Evolutionary conservation across 2,888 invertebrate genomes (phyloP).

Genomic region (Himalopsyche kuldschensis): DNA sequence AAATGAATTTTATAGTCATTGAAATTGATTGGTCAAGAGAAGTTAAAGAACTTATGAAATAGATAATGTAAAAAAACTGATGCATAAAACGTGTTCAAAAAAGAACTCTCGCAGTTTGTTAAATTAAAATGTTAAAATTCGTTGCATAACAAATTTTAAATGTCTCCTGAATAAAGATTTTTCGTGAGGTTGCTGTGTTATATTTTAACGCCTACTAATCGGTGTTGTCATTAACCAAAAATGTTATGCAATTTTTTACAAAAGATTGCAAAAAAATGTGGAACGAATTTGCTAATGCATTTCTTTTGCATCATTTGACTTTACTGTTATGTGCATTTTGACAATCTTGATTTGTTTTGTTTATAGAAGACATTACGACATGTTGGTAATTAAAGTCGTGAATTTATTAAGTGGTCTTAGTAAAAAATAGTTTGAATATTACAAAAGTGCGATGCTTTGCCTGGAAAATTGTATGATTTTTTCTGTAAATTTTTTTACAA

Average conservation of each 20-base stretch:
- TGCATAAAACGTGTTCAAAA: too few species aligned
- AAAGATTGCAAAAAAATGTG: neutral
- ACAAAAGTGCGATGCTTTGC: too few species aligned
- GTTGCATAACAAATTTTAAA: neutral
- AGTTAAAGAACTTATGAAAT: too few species aligned
- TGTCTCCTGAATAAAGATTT: neutral
- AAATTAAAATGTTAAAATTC: neutral
- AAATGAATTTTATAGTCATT: too few species aligned
- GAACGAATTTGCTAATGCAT: neutral
- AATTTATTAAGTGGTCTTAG: too few species aligned
- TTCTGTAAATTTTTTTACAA: too few species aligned
- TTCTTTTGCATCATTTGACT: neutral
- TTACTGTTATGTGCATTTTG: neutral
- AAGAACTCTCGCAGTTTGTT: too few species aligned
- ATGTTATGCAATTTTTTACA: neutral
- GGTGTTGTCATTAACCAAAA: neutral
- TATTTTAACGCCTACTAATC: neutral
- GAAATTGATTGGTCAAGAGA: too few species aligned
- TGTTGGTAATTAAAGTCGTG: too few species aligned
- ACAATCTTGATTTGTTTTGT: neutral
- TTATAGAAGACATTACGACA: neutral
- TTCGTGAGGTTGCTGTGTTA: neutral
- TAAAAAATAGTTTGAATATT: too few species aligned
- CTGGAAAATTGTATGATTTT: too few species aligned
- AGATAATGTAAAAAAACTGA: too few species aligned